Conservation (phyloP, 2,797 vertebrate species). For the Clarias platycephalus region DNA sequence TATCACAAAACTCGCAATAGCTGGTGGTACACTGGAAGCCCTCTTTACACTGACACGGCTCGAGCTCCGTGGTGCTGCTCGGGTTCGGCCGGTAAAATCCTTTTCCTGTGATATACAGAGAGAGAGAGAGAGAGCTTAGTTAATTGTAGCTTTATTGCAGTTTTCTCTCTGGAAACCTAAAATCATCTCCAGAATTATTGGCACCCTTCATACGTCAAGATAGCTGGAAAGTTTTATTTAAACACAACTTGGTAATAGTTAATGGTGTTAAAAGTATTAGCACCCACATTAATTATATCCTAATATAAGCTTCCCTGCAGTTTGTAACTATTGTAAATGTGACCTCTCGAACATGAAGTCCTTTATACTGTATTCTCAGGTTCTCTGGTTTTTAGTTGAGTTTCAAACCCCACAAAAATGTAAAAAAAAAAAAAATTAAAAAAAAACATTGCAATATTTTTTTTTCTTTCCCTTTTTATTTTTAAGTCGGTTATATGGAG, state of each 20-base stretch:
- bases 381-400: background rate
- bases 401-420: background rate
- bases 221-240: background rate
- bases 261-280: background rate
- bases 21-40: slow-evolving; percentile 81
- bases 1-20: slow-evolving; percentile 87
- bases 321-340: background rate
- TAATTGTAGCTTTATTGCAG: background rate
- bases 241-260: background rate
- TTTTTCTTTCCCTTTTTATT: background rate
- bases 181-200: background rate
- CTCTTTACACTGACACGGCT: slow-evolving; percentile 78
- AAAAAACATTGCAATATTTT: background rate
- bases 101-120: slow-evolving; percentile 72
- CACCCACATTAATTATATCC: background rate
- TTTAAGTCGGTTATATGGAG: background rate
- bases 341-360: background rate
- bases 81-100: slow-evolving; percentile 74
- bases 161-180: background rate
- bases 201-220: background rate
- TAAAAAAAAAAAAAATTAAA: too few species aligned
- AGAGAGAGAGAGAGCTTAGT: background rate
- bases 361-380: background rate
- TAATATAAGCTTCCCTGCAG: background rate
- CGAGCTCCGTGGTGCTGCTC: slow-evolving; percentile 74